Base-by-base conservation (phyloP, 1,140 invertebrate genomes). In the Diabrotica undecimpunctata region DNA sequence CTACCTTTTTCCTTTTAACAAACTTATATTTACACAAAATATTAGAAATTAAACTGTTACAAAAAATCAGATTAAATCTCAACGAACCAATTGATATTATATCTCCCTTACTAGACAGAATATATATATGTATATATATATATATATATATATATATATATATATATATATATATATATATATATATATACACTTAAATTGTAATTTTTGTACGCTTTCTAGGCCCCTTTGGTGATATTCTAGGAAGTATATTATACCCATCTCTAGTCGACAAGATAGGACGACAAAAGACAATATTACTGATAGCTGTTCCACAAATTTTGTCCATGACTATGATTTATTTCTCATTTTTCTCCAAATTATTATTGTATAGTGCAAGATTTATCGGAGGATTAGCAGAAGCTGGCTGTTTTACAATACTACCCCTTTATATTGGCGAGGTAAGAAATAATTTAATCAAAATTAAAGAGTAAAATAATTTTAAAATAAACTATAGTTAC, bases 161-260 rank as follows among this genome's bases (percentile, higher is more conserved):
- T n/a, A n/a, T n/a, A n/a, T n/a, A n/a, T n/a, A n/a, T n/a, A n/a
- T n/a, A n/a, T n/a, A n/a, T n/a, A n/a, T n/a, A n/a, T n/a, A n/a
- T n/a, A n/a, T n/a, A n/a, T n/a, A n/a, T n/a, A n/a, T n/a, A n/a
- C n/a, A n/a, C n/a, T n/a, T n/a, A n/a, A 25, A 25, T 25, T 25
- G 1, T 25, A 25, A 25, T 25, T 25, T 2, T 1, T 25, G 25
- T 46, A 46, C 4, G 5, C n/a, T 46, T 46, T 46, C 7, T 55
- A 68, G 12, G 75, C 37, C 36, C 35, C 11, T 4, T 91, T 7
- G 94, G 94, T 11, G 92, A 93, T 12, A 85, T 95, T 0, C 71
- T 86, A 5, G 93, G 92, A 12, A 94, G 93, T 6, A 88, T 88
- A 5, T 78, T 91, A 5, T 90, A 95, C 58, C 93, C 95, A 77